phyloP scores from a whole-genome alignment of 2,888 invertebrate species.

The Adela reaumurella region DNA sequence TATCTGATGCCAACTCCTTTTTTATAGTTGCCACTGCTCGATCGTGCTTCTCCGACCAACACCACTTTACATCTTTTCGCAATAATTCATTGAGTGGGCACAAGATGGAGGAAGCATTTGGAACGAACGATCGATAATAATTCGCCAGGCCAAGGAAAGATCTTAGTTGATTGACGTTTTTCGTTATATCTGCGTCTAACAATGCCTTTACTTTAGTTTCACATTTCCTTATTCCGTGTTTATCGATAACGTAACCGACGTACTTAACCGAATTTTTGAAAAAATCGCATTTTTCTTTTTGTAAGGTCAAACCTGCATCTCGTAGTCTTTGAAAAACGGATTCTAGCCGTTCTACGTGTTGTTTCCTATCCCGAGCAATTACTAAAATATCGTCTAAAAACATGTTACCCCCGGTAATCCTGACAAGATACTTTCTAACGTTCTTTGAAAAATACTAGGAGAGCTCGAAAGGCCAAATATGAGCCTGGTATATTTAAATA shows the following conservation, averaged over 20 bases:
- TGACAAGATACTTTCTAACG: slow-evolving; percentile 3
- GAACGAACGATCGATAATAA: slow-evolving; percentile 3
- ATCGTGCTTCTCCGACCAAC: background rate
- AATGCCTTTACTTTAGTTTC: slow-evolving; percentile 2
- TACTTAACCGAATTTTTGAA: slow-evolving; percentile 9
- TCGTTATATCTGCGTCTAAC: background rate
- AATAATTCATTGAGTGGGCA: slow-evolving; percentile 2
- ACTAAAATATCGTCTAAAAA: slow-evolving; percentile 9
- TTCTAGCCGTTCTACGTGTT: background rate
- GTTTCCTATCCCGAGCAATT: slow-evolving; percentile 1
- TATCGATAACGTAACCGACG: slow-evolving; percentile 6
- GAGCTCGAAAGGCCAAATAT: slow-evolving; percentile 8
- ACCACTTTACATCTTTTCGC: background rate
- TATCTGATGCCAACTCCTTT: too few species aligned
- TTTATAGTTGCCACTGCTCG: too few species aligned
- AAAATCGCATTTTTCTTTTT: slow-evolving; percentile 11
- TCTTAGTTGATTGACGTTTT: slow-evolving; percentile 1
- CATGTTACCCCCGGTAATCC: slow-evolving; percentile 6
- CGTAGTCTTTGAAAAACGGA: slow-evolving; percentile 6
- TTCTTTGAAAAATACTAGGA: slow-evolving; percentile 9
- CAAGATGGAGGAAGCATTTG: background rate
- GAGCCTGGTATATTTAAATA: slow-evolving; percentile 7
- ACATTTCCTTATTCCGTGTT: slow-evolving; percentile 2
- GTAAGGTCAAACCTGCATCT: slow-evolving; percentile 11
- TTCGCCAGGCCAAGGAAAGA: slow-evolving; percentile 4